Percentiles rank a stretch among this genome's conserved stretches.
phyloP scores from a whole-genome alignment of 2,113 vertebrate species.

The Xyliphius kryptos region DNA sequence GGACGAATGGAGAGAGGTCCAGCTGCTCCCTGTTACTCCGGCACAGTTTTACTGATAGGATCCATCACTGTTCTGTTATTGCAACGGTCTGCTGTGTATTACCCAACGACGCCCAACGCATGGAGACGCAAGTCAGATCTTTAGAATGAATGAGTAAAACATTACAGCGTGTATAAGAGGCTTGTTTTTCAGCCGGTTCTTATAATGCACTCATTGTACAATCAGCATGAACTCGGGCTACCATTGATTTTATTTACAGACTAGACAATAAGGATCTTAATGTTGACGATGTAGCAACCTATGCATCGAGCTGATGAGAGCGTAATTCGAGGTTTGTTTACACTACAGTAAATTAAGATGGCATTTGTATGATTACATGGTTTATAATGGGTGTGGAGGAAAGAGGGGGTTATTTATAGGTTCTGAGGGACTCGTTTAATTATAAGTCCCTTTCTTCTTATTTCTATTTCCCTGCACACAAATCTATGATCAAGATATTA shows the following conservation, averaged over 20 bases:
- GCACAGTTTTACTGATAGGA: not conserved
- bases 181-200: not conserved
- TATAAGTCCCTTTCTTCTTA: no score
- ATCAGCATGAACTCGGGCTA: not conserved
- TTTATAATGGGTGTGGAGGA: no score
- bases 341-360: no score
- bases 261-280: not conserved
- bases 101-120: not conserved
- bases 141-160: not conserved
- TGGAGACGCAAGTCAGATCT: not conserved
- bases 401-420: no score
- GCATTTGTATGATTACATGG: no score
- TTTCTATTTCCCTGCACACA: no score
- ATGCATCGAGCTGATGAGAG: no score
- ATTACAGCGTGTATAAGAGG: not conserved
- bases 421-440: no score
- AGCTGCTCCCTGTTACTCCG: not conserved
- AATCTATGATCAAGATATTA: no score
- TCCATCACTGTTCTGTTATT: constrained; percentile 1
- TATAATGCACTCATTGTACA: constrained; percentile 3
- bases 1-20: constrained; percentile 4
- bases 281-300: not conserved
- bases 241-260: not conserved
- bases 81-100: not conserved
- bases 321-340: no score